These are phyloP conservation scores for Sarcophilus harrisii DNA, from an alignment of 2,797 vertebrate genomes.

Conservation along the genomic window DNA sequence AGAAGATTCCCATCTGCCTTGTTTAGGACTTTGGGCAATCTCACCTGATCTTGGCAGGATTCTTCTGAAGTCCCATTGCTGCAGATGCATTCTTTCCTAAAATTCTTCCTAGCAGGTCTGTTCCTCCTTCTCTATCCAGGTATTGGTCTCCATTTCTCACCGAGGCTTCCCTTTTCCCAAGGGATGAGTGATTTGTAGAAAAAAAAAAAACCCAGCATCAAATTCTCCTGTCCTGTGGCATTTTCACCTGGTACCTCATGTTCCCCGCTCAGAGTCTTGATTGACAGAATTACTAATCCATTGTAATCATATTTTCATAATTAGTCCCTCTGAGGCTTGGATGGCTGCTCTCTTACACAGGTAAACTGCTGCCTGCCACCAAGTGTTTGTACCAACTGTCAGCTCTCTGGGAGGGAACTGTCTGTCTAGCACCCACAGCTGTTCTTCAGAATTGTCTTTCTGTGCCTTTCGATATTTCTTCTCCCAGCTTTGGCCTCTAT, in stretches of 20 bases:
- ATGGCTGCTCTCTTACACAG: slow-evolving; percentile 80
- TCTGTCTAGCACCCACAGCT: slow-evolving; percentile 71
- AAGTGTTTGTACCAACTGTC: slow-evolving; percentile 82
- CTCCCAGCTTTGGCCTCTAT: slow-evolving; percentile 33
- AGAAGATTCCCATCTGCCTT: background rate
- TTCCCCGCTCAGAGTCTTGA: slow-evolving; percentile 83
- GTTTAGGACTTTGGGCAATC: background rate
- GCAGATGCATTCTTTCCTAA: background rate
- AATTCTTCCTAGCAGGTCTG: slow-evolving; percentile 1
- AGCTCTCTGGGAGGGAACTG: slow-evolving; percentile 80
- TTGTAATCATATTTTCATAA: slow-evolving; percentile 87
- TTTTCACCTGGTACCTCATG: slow-evolving; percentile 80
- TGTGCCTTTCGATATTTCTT: slow-evolving; percentile 38
- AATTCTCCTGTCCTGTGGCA: slow-evolving; percentile 82
- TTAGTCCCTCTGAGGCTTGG: slow-evolving; percentile 85
- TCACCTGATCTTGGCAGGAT: background rate
- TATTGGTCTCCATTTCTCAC: background rate
- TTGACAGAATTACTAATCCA: slow-evolving; percentile 88
- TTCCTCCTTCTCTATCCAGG: background rate
- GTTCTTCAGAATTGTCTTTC: slow-evolving; percentile 74
- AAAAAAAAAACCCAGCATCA: slow-evolving; percentile 57
- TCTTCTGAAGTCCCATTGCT: background rate
- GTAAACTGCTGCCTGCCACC: slow-evolving; percentile 82
- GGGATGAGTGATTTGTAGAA: slow-evolving; percentile 69
- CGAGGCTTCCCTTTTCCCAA: background rate